Evolutionary conservation across 2,888 invertebrate genomes (phyloP), one percentile per base, ranked within the genome.

Genomic region (Lycocerus yunnanus): DNA sequence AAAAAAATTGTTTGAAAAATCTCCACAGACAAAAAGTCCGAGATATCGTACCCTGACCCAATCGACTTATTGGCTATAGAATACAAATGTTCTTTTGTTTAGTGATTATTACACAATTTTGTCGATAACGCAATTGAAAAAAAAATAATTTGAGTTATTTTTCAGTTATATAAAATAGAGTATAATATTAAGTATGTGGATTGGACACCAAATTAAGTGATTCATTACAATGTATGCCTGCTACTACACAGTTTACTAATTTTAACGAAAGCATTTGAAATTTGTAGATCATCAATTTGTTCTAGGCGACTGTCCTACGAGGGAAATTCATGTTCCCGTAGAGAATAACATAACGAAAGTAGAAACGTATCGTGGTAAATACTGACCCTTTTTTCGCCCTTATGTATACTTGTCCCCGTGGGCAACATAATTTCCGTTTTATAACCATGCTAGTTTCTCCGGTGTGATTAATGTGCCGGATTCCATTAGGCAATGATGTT

Each of bases 401-500:
- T 82, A 80, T 80, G 81, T 81, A 80, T 80, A 78, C 80, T 76
- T 78, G 81, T 84, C 83, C 85, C 86, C 86, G 84, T 81, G 85
- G 86, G 86, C 85, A 84, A 85, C 85, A 86, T 86, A 86, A 86
- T 86, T 86, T 86, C 86, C 86, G 86, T 85, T 85, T 85, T 84
- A 85, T 85, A 86, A 86, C 85, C 83, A 83, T 80, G 80, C 81
- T 77, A 80, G 80, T 76, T 78, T 79, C 81, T 80, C 77, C 78
- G 78, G 80, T 82, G 85, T 86, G 86, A 86, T 86, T 86, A 86
- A 86, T 86, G 85, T 83, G 81, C 82, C 82, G 83, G 84, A 86
- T 86, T 86, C 85, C 85, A 86, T 86, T 86, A 86, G 85, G 84
- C 84, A 83, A 84, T 84, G 84, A 84, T 85, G 84, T 85, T 85